Conservation (phyloP, 2,113 vertebrate genomes). For the Catharus fuscescens region DNA sequence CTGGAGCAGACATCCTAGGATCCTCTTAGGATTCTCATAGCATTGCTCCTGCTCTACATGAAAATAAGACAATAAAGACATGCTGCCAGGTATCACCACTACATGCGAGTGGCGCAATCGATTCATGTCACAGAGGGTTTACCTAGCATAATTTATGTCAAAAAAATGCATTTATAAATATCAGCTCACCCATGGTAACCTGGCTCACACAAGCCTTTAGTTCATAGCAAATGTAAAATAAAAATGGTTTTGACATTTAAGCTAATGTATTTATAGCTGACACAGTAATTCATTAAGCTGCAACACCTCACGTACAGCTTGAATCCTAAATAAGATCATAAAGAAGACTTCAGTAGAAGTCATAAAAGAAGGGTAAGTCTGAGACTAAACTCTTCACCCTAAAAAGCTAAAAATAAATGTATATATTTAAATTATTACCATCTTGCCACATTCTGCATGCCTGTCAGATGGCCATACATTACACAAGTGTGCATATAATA, state of each 20-base stretch:
- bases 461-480: background rate
- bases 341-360: background rate
- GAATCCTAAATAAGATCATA: background rate
- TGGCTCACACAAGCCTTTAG: background rate
- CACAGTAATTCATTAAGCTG: background rate
- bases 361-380: background rate
- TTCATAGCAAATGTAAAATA: background rate
- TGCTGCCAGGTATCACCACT: background rate
- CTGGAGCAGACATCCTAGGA: background rate
- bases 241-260: background rate
- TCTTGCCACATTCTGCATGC: background rate
- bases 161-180: background rate
- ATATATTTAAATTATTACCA: background rate
- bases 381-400: background rate
- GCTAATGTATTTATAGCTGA: background rate
- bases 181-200: background rate
- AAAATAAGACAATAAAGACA: background rate
- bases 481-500: background rate
- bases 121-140: background rate
- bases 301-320: background rate
- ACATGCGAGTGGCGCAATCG: fast-evolving
- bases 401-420: background rate
- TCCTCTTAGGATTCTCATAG: background rate
- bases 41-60: background rate
- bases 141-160: background rate